Evolutionary conservation across 2,888 invertebrate species (phyloP), one percentile per base, ranked within the genome.

Genomic region (Diarsia rubi): DNA sequence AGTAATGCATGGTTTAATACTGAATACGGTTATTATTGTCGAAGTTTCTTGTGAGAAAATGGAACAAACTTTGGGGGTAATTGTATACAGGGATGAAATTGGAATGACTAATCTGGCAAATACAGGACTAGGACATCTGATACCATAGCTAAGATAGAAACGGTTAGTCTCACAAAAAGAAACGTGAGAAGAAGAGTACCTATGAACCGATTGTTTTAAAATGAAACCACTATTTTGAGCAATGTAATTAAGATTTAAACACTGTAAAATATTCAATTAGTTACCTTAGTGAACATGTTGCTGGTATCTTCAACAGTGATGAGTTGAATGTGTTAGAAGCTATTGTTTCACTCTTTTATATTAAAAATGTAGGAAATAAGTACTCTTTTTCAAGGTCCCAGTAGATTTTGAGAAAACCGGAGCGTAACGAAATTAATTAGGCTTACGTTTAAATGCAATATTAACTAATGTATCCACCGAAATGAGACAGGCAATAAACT

Each of bases 221-320:
- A 77, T 60, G 16, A 59, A 42, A 64, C 52, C 21, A 54, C 57
- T n/a, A 57, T 73, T 67, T 9, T 60, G n/a, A 79, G 69, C 70
- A 80, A 70, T 69, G 52, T 54, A 73, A 64, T 76, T 68, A 67
- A 64, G 66, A 82, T 70, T 86, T 80, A 74, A 83, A 77, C 60
- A 77, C 70, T 77, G 72, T 80, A 67, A 67, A 81, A 76, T 78
- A 71, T 72, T 60, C 63, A 78, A 88, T 92, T 92, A 94, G 88
- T 92, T 92, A 94, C 94, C 93, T 94, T 94, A 80, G 91, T 88
- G 84, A 92, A 92, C 94, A 94, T 94, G 83, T 91, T 92, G 91
- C 85, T 91, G 86, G 88, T 89, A 82, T 87, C 89, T 91, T 91
- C 91, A 90, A 89, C 84, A 83, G 87, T 91, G 89, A 91, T 91